Percentiles rank a stretch among this genome's conserved stretches.
phyloP scores from a whole-genome alignment of 1,140 invertebrate species.

The Laodelphax striatellus region DNA sequence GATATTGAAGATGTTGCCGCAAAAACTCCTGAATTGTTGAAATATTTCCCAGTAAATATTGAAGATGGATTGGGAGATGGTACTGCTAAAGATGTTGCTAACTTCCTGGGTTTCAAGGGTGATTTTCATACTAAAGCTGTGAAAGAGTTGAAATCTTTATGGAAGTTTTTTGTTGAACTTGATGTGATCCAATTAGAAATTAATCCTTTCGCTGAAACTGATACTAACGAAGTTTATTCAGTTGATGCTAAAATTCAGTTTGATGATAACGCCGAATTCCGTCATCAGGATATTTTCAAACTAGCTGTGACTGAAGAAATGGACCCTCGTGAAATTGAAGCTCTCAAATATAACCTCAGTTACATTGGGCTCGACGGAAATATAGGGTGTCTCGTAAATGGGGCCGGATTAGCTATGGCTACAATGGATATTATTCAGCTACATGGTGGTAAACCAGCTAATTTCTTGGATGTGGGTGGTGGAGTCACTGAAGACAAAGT shows the following conservation, averaged over 20 bases:
- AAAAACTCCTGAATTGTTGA: conserved; percentile 80
- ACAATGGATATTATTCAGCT: conserved; percentile 67
- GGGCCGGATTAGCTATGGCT: conserved; percentile 68
- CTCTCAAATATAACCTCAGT: conserved; percentile 77
- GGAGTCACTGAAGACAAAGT: conserved; percentile 64
- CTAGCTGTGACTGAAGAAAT: conserved; percentile 65
- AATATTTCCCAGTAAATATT: conserved; percentile 83
- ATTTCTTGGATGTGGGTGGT: conserved; percentile 67
- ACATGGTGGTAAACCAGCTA: conserved; percentile 59
- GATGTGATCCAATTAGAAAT: conserved; percentile 97
- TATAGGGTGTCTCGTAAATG: conserved; percentile 80
- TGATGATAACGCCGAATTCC: conserved; percentile 92
- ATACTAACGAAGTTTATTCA: conserved; percentile 75
- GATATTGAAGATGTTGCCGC: conserved; percentile 97
- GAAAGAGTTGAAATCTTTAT: conserved; percentile 80
- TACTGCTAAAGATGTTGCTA: conserved; percentile 67
- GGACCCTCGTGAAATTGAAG: conserved; percentile 85
- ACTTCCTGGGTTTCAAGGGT: conserved; percentile 80
- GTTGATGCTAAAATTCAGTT: conserved; percentile 99
- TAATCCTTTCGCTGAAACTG: conserved; percentile 92
- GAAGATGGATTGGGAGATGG: conserved; percentile 61
- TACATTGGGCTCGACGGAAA: conserved; percentile 97
- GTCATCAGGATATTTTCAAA: conserved; percentile 79
- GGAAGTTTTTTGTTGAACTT: conserved; percentile 83
- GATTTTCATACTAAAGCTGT: conserved; percentile 61